phyloP scores from a whole-genome alignment of 2,113 vertebrate genomes.

The Oostethus manadensis region DNA sequence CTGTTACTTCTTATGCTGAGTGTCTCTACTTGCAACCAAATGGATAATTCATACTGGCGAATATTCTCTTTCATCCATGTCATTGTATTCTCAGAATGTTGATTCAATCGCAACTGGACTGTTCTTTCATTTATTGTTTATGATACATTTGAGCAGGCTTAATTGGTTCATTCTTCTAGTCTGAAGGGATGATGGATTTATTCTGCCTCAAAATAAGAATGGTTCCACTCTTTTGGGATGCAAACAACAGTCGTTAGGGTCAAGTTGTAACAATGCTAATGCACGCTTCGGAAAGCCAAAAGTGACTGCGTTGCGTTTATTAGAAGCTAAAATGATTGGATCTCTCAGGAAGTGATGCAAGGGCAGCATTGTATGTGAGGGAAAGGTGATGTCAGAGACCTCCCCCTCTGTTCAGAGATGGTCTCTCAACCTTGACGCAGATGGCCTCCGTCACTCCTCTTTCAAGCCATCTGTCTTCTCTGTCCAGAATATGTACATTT shows the following conservation, averaged over 20 bases:
- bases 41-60: no score
- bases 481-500: background rate
- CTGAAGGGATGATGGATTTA: background rate
- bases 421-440: background rate
- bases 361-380: background rate
- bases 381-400: background rate
- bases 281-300: background rate
- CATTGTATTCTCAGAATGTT: no score
- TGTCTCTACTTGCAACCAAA: no score
- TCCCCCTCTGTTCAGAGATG: background rate
- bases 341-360: background rate
- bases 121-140: no score
- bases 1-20: no score
- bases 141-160: no score
- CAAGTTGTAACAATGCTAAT: background rate
- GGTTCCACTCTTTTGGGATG: background rate
- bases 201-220: background rate
- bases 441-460: background rate
- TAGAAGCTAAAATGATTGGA: background rate
- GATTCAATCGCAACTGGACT: no score
- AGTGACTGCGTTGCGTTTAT: background rate
- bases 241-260: background rate
- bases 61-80: no score
- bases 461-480: background rate
- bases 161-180: no score